Conservation (phyloP, 2,113 vertebrate genomes). For the Maylandia zebra region DNA sequence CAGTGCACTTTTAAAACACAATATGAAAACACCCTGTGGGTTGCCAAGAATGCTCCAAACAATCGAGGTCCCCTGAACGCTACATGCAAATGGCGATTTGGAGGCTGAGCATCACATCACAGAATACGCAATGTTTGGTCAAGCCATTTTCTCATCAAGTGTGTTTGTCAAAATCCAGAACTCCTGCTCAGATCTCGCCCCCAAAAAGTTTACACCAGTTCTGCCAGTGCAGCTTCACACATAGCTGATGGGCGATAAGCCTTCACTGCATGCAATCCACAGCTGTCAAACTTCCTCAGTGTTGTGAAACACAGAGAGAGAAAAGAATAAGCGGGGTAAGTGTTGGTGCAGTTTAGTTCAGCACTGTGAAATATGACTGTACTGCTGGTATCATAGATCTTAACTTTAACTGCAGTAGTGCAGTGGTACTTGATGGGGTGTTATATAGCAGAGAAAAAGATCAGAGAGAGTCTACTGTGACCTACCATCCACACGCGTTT, state of each 20-base stretch:
- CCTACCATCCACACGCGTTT: conserved; percentile 4
- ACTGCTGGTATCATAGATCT: conserved; percentile 47
- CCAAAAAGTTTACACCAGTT: background rate
- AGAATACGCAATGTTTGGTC: background rate
- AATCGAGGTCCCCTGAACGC: background rate
- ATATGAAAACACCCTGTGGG: background rate
- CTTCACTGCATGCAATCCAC: background rate
- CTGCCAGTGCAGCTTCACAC: background rate
- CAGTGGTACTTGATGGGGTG: conserved; percentile 39
- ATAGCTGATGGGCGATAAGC: background rate
- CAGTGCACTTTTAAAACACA: background rate
- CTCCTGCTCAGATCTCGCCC: background rate
- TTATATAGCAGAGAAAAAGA: conserved; percentile 34
- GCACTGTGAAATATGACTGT: conserved; percentile 41
- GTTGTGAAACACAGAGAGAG: conserved; percentile 7
- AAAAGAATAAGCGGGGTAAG: background rate
- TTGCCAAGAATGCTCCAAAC: background rate
- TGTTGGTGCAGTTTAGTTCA: conserved; percentile 53
- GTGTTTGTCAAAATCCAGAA: background rate
- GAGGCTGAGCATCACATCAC: background rate
- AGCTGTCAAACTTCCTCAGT: conserved; percentile 5
- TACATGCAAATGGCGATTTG: background rate
- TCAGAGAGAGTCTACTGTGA: conserved; percentile 2
- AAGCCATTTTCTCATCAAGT: background rate
- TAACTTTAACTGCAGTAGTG: conserved; percentile 51